These are phyloP conservation scores for Coelopa pilipes DNA, from an alignment of 2,888 invertebrate species.

Conservation along the genomic window DNA sequence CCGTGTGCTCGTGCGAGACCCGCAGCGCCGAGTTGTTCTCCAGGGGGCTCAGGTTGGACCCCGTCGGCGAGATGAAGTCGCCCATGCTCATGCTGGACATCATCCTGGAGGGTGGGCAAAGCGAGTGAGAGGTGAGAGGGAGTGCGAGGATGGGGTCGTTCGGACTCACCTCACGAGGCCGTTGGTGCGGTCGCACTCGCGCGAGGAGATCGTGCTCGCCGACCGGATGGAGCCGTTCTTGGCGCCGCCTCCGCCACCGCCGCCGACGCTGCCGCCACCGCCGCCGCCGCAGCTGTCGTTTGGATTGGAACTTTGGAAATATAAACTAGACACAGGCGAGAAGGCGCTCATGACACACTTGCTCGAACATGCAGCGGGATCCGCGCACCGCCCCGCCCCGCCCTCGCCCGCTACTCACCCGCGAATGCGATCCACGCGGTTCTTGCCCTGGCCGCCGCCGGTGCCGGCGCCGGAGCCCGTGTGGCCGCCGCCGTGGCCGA, in stretches of 20 bases:
- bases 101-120: conserved; percentile 55
- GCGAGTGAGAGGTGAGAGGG: not conserved
- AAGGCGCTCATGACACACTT: conserved; percentile 6
- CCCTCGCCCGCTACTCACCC: conserved; percentile 58
- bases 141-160: too few relatives aligned
- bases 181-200: conserved; percentile 70
- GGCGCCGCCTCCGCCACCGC: conserved; percentile 58
- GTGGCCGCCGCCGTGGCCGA: conserved; percentile 61
- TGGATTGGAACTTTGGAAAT: conserved; percentile 66
- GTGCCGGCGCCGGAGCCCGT: conserved; percentile 55
- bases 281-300: conserved; percentile 55
- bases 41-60: conserved; percentile 65
- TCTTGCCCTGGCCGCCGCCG: conserved; percentile 62
- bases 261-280: conserved; percentile 65
- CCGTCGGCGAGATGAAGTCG: conserved; percentile 66
- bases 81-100: conserved; percentile 69
- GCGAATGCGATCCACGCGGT: conserved; percentile 66
- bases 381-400: not conserved
- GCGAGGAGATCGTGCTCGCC: conserved; percentile 72
- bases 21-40: conserved; percentile 68
- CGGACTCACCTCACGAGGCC: conserved; percentile 63
- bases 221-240: conserved; percentile 72
- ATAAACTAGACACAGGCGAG: conserved; percentile 56
- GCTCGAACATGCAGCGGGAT: conserved; percentile 31
- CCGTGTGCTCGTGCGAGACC: conserved; percentile 80